Base-by-base conservation (phyloP, 2,113 vertebrate genomes). In the Dasypus novemcinctus region DNA sequence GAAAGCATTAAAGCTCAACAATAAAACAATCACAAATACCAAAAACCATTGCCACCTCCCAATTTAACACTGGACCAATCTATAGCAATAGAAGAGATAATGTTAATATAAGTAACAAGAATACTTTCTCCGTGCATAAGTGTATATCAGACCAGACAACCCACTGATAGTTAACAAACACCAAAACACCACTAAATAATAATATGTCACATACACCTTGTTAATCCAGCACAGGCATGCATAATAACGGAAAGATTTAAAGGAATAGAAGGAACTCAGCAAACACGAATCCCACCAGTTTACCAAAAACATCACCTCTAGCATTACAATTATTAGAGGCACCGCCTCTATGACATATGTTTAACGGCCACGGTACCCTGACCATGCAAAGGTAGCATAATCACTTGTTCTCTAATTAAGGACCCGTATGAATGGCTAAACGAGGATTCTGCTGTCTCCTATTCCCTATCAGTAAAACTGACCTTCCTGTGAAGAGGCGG, bases 321-420 rank as follows among this genome's bases (percentile, higher is more conserved):
- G 96, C 68, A 2, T n/a, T 1, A 0, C 1, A 41, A 98, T 15
- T 88, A 93, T 98, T 96, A 91, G 93, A 97, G 97, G 93, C 96
- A 88, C 82, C 12, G n/a, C 95, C 97, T 98, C 97, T 80, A 96
- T 97, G 97, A 98, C 86, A 14, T 2, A 4, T 0, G 59, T 97
- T 98, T 3, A 98, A 98, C 84, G 96, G 97, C 97, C 94, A 97
- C 97, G 85, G 97, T 97, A 98, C 96, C 79, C 93, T 97, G 87
- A 97, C 97, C 91, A 91, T 97, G 97, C 97, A 8, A 98, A 98
- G 97, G 97, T 97, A 98, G 98, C 95, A 82, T 95, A 98, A 98
- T 97, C 98, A 98, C 94, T 97, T 97, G 97, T 98, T 96, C 21
- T 87, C 87, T 98, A 98, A 98, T 96, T 98, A 57, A 68, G 52